Base-by-base conservation (phyloP, 2,113 vertebrate genomes). In the Bos javanicus region DNA sequence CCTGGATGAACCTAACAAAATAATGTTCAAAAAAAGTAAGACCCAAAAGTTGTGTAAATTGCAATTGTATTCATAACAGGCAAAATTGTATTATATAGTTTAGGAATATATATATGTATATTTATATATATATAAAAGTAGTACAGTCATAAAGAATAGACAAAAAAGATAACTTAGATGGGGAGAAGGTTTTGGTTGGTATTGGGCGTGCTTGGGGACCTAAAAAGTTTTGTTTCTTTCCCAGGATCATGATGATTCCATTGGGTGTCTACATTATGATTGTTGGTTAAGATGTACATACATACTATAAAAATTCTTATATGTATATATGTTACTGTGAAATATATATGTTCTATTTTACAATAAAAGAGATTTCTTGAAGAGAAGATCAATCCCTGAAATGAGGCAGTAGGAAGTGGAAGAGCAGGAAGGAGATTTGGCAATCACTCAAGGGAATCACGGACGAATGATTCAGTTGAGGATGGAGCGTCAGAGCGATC, bases 401-500 rank as follows among this genome's bases (percentile, higher is more conserved):
- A 23, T 48, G 43, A 83, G 36, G n/a, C 46, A 84, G 9, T 33
- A 52, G 39, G 39, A 96, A 52, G 15, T 48, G 28, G 7, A 95
- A 62, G 56, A 59, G 2, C 6, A 16, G 3, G 3, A n/a, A 25
- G 7, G 14, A 7, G n/a, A 2, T 43, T n/a, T 1, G 39, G 26
- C 13, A 6, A 0, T 57, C 36, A 6, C 21, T 11, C 13, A 5
- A 0, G 46, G 28, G 64, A 74, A 14, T 39, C 46, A 14, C n/a
- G 0, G 43, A 23, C 13, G 14, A 33, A 21, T 59, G n/a, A 28
- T 17, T 50, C 28, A 16, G 4, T 2, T 52, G 10, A 28, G 87
- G 19, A 5, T 30, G 17, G 13, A 86, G 36, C 28, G 4, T 17
- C 57, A 28, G 43, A 6, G 12, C 56, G 57, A 43, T 62, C 1